Percentiles rank a stretch among this genome's conserved stretches.
phyloP scores from a whole-genome alignment of 1,140 invertebrate genomes.

The Drosophila nannoptera region DNA sequence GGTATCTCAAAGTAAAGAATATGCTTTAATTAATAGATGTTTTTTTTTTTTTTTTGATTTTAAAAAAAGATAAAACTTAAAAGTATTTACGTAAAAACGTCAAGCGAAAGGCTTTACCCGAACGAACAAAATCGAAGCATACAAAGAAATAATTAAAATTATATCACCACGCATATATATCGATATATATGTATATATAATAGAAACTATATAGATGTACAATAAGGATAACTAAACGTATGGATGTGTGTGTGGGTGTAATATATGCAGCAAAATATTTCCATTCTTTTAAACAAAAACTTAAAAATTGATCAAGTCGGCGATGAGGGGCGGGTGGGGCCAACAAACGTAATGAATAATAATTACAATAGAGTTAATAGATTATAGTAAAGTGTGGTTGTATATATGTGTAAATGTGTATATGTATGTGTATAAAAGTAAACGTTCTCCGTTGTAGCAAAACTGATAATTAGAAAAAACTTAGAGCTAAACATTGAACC shows the following conservation, averaged over 20 bases:
- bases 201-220: constrained; percentile 25
- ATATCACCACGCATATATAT: constrained; percentile 73
- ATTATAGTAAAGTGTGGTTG: too few relatives aligned
- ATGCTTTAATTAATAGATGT: constrained; percentile 32
- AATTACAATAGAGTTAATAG: constrained; percentile 18
- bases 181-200: constrained; percentile 36
- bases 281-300: constrained; percentile 42
- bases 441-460: constrained; percentile 38
- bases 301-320: constrained; percentile 60
- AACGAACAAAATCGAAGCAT: constrained; percentile 62
- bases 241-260: constrained; percentile 25
- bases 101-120: constrained; percentile 40
- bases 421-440: constrained; percentile 44
- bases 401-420: constrained; percentile 37
- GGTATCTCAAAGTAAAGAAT: constrained; percentile 50
- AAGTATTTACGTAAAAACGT: constrained; percentile 29
- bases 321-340: constrained; percentile 22
- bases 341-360: constrained; percentile 49
- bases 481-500: constrained; percentile 69
- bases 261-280: constrained; percentile 31
- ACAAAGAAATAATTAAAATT: constrained; percentile 70
- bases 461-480: constrained; percentile 35
- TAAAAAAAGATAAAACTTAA: constrained; percentile 21
- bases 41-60: too few relatives aligned
- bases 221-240: constrained; percentile 40